These are phyloP conservation scores for Chaetoderma sp. DNA, from an alignment of 2,888 invertebrate species.

Conservation along the genomic window DNA sequence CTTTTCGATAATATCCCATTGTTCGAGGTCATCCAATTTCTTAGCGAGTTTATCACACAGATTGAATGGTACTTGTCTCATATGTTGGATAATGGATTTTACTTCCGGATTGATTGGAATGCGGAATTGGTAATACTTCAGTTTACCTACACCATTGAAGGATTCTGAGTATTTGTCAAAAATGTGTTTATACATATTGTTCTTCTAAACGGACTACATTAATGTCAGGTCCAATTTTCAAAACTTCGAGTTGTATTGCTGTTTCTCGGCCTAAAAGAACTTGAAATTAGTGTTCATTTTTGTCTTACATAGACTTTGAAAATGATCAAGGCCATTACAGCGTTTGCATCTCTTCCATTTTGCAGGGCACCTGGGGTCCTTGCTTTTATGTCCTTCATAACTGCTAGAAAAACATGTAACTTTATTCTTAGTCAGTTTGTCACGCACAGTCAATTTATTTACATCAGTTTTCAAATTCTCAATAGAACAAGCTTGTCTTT, in stretches of 20 bases:
- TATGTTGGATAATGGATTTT: not conserved
- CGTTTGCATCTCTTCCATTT: no score
- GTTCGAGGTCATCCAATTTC: not conserved
- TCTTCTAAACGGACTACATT: no score
- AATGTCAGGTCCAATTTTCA: not conserved
- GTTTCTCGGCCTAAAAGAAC: slow-evolving; percentile 3
- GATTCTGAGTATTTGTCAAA: not conserved
- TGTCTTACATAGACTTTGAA: no score
- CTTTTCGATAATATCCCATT: not conserved
- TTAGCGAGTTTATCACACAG: not conserved
- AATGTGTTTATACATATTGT: no score
- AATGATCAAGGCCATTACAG: no score
- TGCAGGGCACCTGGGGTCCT: slow-evolving; percentile 1
- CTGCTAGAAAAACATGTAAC: not conserved
- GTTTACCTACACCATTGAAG: not conserved
- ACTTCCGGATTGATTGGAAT: not conserved
- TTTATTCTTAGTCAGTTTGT: no score
- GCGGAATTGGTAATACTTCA: not conserved
- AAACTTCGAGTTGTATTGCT: not conserved
- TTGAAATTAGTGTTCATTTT: no score
- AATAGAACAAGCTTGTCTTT: not conserved
- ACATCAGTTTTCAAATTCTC: not conserved
- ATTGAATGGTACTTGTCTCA: not conserved
- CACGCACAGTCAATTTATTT: not conserved
- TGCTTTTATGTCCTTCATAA: not conserved